These are phyloP conservation scores for Craterocephalus amniculus DNA, from an alignment of 2,797 vertebrate genomes.

Conservation along the genomic window DNA sequence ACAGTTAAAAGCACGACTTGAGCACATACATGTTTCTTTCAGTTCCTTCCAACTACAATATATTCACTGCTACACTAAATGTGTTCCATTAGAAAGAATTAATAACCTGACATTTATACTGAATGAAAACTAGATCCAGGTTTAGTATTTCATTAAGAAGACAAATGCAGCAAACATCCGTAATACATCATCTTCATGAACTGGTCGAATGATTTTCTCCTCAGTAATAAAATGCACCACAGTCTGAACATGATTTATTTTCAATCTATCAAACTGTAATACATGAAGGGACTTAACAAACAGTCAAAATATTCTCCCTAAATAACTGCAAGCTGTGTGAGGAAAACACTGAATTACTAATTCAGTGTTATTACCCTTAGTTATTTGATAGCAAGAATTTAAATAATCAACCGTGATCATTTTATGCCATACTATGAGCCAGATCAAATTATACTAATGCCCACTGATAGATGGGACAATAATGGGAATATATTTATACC, in stretches of 20 bases:
- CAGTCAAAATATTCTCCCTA: background rate
- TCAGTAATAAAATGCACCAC: background rate
- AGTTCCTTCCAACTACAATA: conserved; percentile 28
- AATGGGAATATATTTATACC: background rate
- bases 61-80: conserved; percentile 4
- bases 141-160: background rate
- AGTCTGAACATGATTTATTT: background rate
- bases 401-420: background rate
- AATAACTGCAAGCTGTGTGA: background rate
- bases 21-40: conserved; percentile 42
- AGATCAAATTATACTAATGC: background rate
- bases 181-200: conserved; percentile 1
- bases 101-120: background rate
- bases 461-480: background rate
- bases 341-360: background rate
- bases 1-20: conserved; percentile 33
- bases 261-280: background rate
- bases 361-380: background rate
- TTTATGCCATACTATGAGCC: background rate
- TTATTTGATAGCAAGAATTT: background rate
- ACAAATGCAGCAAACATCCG: conserved; percentile 1
- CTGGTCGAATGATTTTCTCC: background rate
- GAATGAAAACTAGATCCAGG: conserved; percentile 3
- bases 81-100: background rate
- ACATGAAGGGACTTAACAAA: conserved; percentile 2